Base-by-base conservation (phyloP, 2,113 vertebrate species). In the Suncus etruscus region DNA sequence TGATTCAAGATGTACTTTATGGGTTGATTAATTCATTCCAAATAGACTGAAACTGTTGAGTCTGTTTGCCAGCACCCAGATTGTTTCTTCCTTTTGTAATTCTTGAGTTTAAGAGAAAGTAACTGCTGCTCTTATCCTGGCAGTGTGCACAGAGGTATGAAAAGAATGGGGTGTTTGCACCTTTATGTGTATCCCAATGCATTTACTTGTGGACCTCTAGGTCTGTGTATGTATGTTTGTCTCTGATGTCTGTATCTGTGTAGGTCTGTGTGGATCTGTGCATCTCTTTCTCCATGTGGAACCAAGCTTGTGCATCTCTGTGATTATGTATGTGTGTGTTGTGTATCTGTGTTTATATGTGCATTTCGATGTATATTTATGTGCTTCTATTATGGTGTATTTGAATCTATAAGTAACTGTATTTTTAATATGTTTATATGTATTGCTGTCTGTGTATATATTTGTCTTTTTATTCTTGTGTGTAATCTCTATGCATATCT, bases 1-100 rank as follows among this genome's bases (percentile, higher is more conserved):
- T 97, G 97, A 97, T 97, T 95, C 97, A 97, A 98, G 97, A 98
- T 97, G 95, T 97, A 95, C 96, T 97, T 98, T 97, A 98, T 97
- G 96, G 96, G 95, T 97, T 97, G 97, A 97, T 98, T 98, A 97
- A 98, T 98, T 97, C 97, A 97, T 97, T 97, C 96, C 97, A 97
- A 96, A 97, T 95, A 97, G 96, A 96, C 94, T 84, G 79, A 96
- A 95, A 93, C 73, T 97, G 92, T 97, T 89, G 93, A 91, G 97
- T 94, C 92, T 91, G 83, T 92, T 92, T 95, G 84, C 58, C 89
- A 15, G 92, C 70, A 27, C 8, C 16, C 18, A 6, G 68, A 86
- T 92, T 83, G 14, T 39, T n/a, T 54, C 20, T 45, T 22, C 8
- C 11, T 69, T 3, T 0, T 50, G 50, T 75, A 88, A 83, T 81